Percentiles rank a stretch among this genome's conserved stretches.
Evolutionary conservation across 2,888 invertebrate genomes (phyloP).

Genomic region (Pseudanteris insignis): DNA sequence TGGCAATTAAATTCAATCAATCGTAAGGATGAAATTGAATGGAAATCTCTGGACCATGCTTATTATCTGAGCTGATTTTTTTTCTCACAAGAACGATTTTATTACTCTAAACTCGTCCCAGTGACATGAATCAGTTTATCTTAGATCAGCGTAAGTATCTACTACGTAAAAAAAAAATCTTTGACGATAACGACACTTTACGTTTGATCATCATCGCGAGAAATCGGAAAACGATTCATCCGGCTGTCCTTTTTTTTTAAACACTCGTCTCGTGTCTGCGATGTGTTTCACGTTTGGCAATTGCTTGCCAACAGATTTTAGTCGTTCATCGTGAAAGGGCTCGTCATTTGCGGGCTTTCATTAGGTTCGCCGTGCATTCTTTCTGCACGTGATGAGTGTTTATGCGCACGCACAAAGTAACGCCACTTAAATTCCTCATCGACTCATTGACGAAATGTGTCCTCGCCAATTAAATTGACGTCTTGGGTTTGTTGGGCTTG

Average conservation of each 20-base stretch:
- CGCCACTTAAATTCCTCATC: slow-evolving; percentile 32
- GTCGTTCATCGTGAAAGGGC: neutral
- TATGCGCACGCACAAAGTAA: slow-evolving; percentile 23
- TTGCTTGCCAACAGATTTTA: too few relatives aligned
- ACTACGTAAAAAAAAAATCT: slow-evolving; percentile 9
- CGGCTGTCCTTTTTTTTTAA: too few relatives aligned
- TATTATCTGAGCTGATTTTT: too few relatives aligned
- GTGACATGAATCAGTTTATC: slow-evolving; percentile 17
- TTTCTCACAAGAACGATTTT: too few relatives aligned
- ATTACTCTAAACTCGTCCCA: neutral
- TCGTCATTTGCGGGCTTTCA: slow-evolving; percentile 1
- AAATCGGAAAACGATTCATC: slow-evolving; percentile 8
- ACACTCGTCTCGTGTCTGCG: too few relatives aligned
- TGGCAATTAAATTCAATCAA: too few relatives aligned
- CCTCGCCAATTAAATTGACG: slow-evolving; percentile 23
- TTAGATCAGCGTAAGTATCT: slow-evolving; percentile 11
- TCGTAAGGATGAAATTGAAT: too few relatives aligned
- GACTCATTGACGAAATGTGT: slow-evolving; percentile 32
- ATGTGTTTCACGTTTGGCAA: too few relatives aligned
- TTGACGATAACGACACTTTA: slow-evolving; percentile 17
- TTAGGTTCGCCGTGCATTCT: slow-evolving; percentile 1
- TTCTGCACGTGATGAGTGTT: slow-evolving; percentile 2
- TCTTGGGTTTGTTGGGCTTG: too few relatives aligned
- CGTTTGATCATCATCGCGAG: slow-evolving; percentile 6
- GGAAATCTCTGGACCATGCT: too few relatives aligned